Conservation (phyloP, 2,888 invertebrate species). For the Erebia palarica region DNA sequence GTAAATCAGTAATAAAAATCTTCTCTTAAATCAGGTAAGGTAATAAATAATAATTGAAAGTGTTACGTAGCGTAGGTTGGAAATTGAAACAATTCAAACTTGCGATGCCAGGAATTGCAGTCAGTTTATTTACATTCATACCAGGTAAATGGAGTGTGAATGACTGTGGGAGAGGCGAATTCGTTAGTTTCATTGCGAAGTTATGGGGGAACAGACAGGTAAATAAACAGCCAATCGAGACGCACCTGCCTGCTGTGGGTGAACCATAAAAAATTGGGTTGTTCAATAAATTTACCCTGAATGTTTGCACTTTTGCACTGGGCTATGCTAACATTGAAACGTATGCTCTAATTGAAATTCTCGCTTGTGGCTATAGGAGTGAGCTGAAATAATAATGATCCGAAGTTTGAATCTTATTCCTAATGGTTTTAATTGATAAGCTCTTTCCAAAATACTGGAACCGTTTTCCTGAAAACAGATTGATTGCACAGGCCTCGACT, state of each 20-base stretch:
- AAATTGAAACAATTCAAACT: neutral
- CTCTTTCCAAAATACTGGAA: too few relatives aligned
- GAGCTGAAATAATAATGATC: too few relatives aligned
- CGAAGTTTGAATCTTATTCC: too few relatives aligned
- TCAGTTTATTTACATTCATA: neutral
- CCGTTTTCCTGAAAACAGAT: too few relatives aligned
- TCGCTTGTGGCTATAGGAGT: too few relatives aligned
- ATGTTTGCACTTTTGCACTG: neutral
- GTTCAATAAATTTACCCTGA: constrained; percentile 1
- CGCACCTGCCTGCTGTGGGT: neutral
- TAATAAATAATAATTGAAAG: too few relatives aligned
- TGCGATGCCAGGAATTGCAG: neutral
- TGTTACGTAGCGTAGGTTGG: too few relatives aligned
- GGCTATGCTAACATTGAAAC: neutral
- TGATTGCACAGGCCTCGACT: too few relatives aligned
- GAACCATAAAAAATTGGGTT: too few relatives aligned
- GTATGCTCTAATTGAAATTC: neutral
- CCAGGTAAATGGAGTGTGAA: constrained; percentile 1
- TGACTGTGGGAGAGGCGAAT: neutral
- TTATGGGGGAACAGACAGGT: constrained; percentile 27
- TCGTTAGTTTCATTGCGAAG: constrained; percentile 10
- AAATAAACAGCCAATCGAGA: constrained; percentile 19
- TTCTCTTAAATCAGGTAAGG: too few relatives aligned
- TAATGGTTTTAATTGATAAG: too few relatives aligned
- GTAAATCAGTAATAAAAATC: too few relatives aligned